Base-by-base conservation (phyloP, 1,140 invertebrate genomes). In the Schlechtendalia chinensis region DNA sequence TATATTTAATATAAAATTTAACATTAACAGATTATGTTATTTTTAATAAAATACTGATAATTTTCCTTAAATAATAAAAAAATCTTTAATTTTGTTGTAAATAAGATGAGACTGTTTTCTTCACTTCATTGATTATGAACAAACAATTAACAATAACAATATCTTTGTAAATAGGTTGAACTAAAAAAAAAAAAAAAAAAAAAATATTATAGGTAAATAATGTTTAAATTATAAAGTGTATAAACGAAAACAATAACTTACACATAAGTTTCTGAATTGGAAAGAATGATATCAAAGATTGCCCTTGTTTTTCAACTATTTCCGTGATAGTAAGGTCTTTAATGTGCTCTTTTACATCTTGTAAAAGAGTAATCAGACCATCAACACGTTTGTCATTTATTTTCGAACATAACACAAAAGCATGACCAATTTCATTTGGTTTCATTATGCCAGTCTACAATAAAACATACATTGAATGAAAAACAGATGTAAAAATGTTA, bases 91-190 rank as follows among this genome's bases (percentile, higher is more conserved):
- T 5, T 54, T 72, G 69, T 72, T 72, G 47, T 17, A 79, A 47
- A 12, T 47, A 79, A 47, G 75, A 79, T 50, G 24, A 50, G 1
- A 79, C 75, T 17, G 75, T 50, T 79, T 79, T 79, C 17, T 79
- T 79, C 10, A 79, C 75, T 61, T 79, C 75, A 47, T 79, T 79
- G 27, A 63, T 61, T 45, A 79, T 63, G 47, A 61, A 16, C 58
- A 79, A 63, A 79, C 58, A 79, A 79, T 79, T 79, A 14, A 79
- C 39, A 12, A 39, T 59, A 47, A 79, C 58, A 61, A 79, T 79
- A 2, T 79, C 75, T 79, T 79, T 79, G 29, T 79, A 79, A 50
- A 79, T 79, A 24, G 75, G 58, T 63, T 79, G 58, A 79, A 79
- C 75, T 79, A 39, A 50, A 79, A 79, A 5, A 79, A 19, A 79